Evolutionary conservation across 2,888 invertebrate species (phyloP), one percentile per base, ranked within the genome.

Genomic region (Drosophila anomalata): DNA sequence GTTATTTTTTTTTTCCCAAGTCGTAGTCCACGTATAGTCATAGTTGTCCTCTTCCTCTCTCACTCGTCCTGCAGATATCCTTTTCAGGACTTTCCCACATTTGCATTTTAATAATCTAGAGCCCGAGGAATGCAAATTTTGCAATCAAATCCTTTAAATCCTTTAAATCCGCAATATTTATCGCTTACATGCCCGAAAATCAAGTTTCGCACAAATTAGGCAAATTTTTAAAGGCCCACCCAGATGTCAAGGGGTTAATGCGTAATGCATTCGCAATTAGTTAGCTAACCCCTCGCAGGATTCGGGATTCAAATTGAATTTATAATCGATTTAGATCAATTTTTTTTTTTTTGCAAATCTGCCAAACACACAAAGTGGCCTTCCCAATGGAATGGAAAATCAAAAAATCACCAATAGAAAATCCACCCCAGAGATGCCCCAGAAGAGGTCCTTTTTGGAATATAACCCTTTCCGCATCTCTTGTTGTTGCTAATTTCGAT

Each of bases 241-340:
- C 56, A 70, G 33, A 48, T 76, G 78, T 82, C 84, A 82, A 82
- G 81, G 81, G 81, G 80, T 77, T 82, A 17, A 11, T 7, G n/a
- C 81, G 78, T 77, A 82, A 88, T 88, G 85, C 78, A 81, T 88
- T 87, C 57, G 89, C 87, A 83, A 83, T 88, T 88, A 80, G 88
- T 79, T 84, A 60, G 85, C 84, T 70, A 78, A 84, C 58, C 76
- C 76, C 47, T 41, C 46, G 29, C 9, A 14, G 14, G 50, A 31
- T 3, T 50, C 17, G 24, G 46, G 36, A 51, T 53, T 73, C 52
- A 66, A 84, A 80, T 78, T 86, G 86, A 76, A 81, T 88, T 86
- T 78, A 78, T 73, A 88, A 88, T 62, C 87, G 85, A 88, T 88
- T 88, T 83, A 78, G 89, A 82, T 81, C 83, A 83, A 68, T 76